A percentile compares a stretch with the other conserved stretches of the same genome.
These are phyloP conservation scores for Pteruthius melanotis DNA, from an alignment of 2,113 vertebrate species.

Conservation along the genomic window DNA sequence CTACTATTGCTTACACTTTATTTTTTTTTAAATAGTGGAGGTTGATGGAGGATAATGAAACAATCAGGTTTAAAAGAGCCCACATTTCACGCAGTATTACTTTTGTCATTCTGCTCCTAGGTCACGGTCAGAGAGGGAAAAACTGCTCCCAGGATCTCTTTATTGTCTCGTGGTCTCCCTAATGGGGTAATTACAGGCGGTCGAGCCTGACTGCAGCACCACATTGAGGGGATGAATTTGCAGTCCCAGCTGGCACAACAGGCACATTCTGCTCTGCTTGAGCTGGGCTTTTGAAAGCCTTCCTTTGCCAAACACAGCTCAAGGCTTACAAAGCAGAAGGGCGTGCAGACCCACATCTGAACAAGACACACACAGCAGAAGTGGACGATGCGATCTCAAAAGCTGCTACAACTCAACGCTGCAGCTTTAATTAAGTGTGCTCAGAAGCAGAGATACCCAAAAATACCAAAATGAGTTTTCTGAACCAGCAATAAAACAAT, in stretches of 20 bases:
- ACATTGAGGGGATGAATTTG: not conserved
- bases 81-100: not conserved
- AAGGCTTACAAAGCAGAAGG: not conserved
- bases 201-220: not conserved
- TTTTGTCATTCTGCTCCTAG: not conserved
- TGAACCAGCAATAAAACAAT: not conserved
- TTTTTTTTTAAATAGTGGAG: not conserved
- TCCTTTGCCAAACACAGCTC: not conserved
- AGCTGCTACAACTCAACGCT: not conserved
- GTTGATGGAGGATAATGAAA: not conserved
- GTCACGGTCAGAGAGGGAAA: not conserved
- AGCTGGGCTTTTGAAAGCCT: not conserved
- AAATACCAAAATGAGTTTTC: not conserved
- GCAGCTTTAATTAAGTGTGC: no score
- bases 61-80: not conserved
- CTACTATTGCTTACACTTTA: not conserved
- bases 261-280: not conserved
- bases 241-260: not conserved
- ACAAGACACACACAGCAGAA: not conserved
- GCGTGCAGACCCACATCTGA: not conserved
- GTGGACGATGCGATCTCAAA: fast-evolving
- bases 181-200: not conserved
- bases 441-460: not conserved
- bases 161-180: not conserved
- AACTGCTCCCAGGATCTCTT: not conserved